Percentiles rank a stretch among this genome's conserved stretches.
phyloP scores from a whole-genome alignment of 1,140 invertebrate genomes.

The Harpegnathos saltator region DNA sequence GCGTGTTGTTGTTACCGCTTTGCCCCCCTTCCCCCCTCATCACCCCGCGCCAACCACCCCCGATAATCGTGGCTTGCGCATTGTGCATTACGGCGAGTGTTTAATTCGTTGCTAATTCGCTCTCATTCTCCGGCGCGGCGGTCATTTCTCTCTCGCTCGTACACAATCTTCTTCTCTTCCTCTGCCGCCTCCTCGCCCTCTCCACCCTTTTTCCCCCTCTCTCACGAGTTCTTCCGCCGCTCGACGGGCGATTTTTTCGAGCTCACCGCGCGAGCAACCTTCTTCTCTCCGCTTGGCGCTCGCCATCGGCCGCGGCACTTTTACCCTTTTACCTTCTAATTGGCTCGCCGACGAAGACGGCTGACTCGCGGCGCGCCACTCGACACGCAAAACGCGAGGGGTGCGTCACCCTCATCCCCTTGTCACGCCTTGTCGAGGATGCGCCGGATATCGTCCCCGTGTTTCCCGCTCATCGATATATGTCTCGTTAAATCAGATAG shows the following conservation, averaged over 20 bases:
- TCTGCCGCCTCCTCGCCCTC: too few species aligned
- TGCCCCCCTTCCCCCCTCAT: neutral
- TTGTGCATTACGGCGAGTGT: conserved; percentile 37
- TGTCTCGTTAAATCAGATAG: conserved; percentile 12
- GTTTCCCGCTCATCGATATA: conserved; percentile 41
- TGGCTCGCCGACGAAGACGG: conserved; percentile 32
- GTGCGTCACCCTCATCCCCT: neutral
- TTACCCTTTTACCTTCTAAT: conserved; percentile 67
- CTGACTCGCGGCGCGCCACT: conserved; percentile 48
- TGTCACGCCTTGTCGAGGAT: neutral
- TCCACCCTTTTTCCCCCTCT: neutral
- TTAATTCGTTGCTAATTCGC: conserved; percentile 46
- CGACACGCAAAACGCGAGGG: conserved; percentile 62
- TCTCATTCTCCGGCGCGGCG: conserved; percentile 74
- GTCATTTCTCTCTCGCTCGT: conserved; percentile 72
- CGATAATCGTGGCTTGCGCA: conserved; percentile 15
- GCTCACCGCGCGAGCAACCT: conserved; percentile 14
- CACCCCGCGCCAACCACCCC: too few species aligned
- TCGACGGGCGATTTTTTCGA: conserved; percentile 29
- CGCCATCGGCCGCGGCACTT: conserved; percentile 14
- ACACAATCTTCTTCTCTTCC: too few species aligned
- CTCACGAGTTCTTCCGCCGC: conserved; percentile 5
- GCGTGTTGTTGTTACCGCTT: neutral
- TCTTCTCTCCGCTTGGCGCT: conserved; percentile 1
- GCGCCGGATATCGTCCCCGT: conserved; percentile 5